Conservation (phyloP, 2,888 invertebrate genomes). For the Criorhina ranunculi region DNA sequence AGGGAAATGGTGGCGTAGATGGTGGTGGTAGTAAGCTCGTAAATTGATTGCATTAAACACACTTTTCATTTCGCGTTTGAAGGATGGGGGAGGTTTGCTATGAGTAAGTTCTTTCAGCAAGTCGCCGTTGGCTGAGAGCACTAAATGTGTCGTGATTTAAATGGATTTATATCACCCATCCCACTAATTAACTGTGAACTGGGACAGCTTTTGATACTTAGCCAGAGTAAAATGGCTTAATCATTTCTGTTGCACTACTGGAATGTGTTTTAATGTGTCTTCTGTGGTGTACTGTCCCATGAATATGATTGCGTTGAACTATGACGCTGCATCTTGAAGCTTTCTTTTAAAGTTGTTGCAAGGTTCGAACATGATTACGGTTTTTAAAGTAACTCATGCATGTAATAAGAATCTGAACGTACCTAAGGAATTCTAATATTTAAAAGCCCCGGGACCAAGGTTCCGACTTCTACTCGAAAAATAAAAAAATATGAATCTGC, state of each 20-base stretch:
- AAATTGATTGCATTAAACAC: conserved; percentile 62
- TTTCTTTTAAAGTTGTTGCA: too few species aligned
- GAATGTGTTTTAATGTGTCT: too few species aligned
- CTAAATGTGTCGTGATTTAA: conserved; percentile 35
- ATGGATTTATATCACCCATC: conserved; percentile 24
- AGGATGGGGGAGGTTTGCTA: background rate
- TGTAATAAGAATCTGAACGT: too few species aligned
- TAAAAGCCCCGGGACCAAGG: too few species aligned
- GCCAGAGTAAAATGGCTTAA: conserved; percentile 38
- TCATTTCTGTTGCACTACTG: conserved; percentile 1
- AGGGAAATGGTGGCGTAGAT: conserved; percentile 35
- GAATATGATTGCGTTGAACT: too few species aligned
- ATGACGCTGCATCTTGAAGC: too few species aligned
- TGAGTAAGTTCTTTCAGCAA: background rate
- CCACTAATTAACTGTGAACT: background rate
- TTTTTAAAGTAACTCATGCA: too few species aligned
- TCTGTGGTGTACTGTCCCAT: too few species aligned
- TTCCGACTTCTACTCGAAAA: too few species aligned
- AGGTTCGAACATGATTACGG: too few species aligned
- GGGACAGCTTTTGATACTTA: conserved; percentile 25
- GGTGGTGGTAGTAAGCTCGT: conserved; percentile 39
- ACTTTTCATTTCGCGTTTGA: conserved; percentile 41
- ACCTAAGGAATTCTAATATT: too few species aligned
- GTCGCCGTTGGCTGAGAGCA: background rate
- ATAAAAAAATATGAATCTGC: too few species aligned